These are phyloP conservation scores for Scaptomyza polygonia DNA, from an alignment of 2,888 invertebrate species.

Conservation along the genomic window DNA sequence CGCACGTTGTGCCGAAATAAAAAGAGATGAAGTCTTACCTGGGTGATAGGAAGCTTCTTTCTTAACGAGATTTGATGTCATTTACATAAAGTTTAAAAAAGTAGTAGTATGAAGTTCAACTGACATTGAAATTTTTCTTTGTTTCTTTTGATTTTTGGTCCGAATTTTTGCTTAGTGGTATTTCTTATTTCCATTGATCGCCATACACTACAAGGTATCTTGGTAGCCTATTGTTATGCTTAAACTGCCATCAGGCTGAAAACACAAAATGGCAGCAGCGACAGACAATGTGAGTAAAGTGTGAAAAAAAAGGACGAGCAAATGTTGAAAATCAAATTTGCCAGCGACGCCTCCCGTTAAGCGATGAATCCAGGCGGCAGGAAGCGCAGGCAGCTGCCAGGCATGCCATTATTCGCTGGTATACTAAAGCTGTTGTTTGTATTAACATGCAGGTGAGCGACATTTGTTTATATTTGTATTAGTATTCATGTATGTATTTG, in stretches of 20 bases:
- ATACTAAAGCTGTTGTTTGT: constrained; percentile 70
- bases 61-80: neutral
- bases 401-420: constrained; percentile 71
- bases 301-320: constrained; percentile 39
- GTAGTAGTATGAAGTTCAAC: neutral
- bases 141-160: neutral
- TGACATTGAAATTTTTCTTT: neutral
- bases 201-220: constrained; percentile 21
- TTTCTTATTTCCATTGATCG: too few species aligned
- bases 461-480: constrained; percentile 66
- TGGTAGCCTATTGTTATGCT: neutral
- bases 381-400: constrained; percentile 36
- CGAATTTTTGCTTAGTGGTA: neutral
- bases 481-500: constrained; percentile 30
- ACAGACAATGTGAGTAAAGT: constrained; percentile 55
- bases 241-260: constrained; percentile 24
- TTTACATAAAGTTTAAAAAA: neutral
- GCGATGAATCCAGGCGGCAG: constrained; percentile 11
- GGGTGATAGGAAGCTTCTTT: neutral
- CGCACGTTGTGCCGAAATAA: neutral
- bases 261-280: constrained; percentile 62
- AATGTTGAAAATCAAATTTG: constrained; percentile 79
- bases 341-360: constrained; percentile 13
- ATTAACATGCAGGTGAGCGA: constrained; percentile 72
- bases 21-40: neutral